Percentiles rank a stretch among this genome's conserved stretches.
phyloP scores from a whole-genome alignment of 2,113 vertebrate species.

The Elgaria multicarinata region DNA sequence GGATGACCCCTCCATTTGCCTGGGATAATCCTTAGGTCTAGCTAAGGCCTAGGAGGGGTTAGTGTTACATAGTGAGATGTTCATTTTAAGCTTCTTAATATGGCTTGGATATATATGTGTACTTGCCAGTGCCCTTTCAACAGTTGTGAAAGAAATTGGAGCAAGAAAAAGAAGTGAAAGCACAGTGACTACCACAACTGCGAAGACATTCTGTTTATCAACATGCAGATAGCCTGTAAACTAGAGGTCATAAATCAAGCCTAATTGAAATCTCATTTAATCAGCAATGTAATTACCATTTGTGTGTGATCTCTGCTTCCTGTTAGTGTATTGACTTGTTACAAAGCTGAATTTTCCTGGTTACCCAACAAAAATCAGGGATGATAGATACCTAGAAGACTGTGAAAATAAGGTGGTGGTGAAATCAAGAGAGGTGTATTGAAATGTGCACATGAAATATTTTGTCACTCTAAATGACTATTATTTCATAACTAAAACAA shows the following conservation, averaged over 20 bases:
- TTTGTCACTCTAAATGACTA: background rate
- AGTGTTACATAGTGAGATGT: background rate
- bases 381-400: background rate
- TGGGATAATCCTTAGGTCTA: too few relatives aligned
- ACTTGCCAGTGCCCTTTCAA: background rate
- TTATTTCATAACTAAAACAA: conserved; percentile 32
- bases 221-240: background rate
- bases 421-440: background rate
- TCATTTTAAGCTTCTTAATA: background rate
- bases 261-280: background rate
- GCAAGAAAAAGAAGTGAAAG: background rate
- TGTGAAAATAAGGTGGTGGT: background rate
- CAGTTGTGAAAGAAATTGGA: background rate
- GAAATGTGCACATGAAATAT: conserved; percentile 20
- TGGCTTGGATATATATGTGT: background rate
- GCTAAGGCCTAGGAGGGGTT: too few relatives aligned
- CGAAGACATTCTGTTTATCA: background rate
- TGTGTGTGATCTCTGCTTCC: background rate
- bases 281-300: background rate
- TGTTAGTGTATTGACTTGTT: background rate
- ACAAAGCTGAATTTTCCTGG: background rate
- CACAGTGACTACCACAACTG: background rate
- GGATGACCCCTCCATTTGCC: too few relatives aligned
- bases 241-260: background rate
- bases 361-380: background rate